These are phyloP conservation scores for Ptychochromis oligacanthus DNA, from an alignment of 2,113 vertebrate species.

Conservation along the genomic window DNA sequence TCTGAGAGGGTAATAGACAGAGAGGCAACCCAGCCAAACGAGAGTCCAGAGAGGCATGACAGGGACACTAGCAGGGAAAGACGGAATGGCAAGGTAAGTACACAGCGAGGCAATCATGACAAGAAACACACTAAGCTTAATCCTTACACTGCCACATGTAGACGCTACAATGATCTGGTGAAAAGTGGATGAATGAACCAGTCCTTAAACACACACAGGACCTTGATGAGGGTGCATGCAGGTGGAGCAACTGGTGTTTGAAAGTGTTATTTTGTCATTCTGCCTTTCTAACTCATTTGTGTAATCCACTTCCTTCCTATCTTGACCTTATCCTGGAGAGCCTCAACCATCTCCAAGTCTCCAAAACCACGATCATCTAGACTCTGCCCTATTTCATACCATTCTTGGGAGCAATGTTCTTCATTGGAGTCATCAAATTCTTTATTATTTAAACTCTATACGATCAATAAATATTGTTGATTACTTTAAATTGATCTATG, in stretches of 20 bases:
- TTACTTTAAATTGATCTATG: rapidly evolving
- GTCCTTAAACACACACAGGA: neutral
- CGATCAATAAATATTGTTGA: neutral
- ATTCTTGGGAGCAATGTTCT: neutral
- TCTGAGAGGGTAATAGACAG: neutral
- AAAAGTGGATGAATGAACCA: neutral
- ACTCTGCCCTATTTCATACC: neutral
- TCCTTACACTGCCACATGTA: neutral
- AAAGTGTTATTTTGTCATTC: neutral
- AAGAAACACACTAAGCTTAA: neutral
- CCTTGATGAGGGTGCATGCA: neutral
- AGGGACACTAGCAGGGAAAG: neutral
- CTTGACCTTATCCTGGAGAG: rapidly evolving
- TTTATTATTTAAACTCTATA: neutral
- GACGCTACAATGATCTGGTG: neutral
- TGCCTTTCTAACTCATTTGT: neutral
- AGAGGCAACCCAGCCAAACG: neutral
- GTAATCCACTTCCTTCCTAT: neutral
- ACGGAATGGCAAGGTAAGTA: neutral
- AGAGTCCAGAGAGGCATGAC: neutral
- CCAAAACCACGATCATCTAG: neutral
- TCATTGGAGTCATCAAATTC: rapidly evolving
- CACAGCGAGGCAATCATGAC: neutral
- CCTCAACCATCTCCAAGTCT: neutral
- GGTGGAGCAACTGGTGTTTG: no score